Evolutionary conservation across 1,140 invertebrate genomes (phyloP).

Genomic region (Drosophila suzukii): DNA sequence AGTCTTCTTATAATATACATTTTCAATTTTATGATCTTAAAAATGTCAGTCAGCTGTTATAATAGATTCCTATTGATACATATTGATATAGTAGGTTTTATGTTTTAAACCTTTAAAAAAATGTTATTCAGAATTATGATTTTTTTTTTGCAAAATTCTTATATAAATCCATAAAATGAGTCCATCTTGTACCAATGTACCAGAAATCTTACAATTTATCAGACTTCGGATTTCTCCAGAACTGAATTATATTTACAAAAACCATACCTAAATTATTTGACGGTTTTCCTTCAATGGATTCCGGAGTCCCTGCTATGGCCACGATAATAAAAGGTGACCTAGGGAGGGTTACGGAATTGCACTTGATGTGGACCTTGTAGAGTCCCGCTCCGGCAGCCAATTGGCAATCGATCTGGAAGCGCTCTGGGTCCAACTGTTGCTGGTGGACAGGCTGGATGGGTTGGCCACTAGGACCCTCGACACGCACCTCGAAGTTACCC

Average conservation of each 20-base stretch:
- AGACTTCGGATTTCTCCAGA: too few relatives aligned
- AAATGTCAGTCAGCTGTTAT: too few relatives aligned
- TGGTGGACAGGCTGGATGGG: conserved; percentile 77
- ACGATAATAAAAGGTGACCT: conserved; percentile 93
- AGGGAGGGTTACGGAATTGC: conserved; percentile 94
- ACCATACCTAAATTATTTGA: conserved; percentile 8
- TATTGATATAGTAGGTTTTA: too few relatives aligned
- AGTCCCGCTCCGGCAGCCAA: conserved; percentile 93
- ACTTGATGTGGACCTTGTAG: conserved; percentile 94
- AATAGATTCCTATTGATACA: too few relatives aligned
- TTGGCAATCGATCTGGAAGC: conserved; percentile 92
- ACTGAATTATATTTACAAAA: neutral
- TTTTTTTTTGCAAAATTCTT: too few relatives aligned
- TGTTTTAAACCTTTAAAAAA: too few relatives aligned
- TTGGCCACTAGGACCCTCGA: conserved; percentile 73
- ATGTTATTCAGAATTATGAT: too few relatives aligned
- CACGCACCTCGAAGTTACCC: conserved; percentile 78
- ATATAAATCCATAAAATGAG: too few relatives aligned
- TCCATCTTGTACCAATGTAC: too few relatives aligned
- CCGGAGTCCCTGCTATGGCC: conserved; percentile 88
- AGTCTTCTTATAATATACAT: too few relatives aligned
- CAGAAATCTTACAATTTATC: too few relatives aligned
- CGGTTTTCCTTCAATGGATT: conserved; percentile 10
- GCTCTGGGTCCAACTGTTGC: conserved; percentile 89
- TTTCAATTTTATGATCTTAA: too few relatives aligned